Conservation (phyloP, 2,797 vertebrate genomes). For the Ctenochaetus hawaiiensis region DNA sequence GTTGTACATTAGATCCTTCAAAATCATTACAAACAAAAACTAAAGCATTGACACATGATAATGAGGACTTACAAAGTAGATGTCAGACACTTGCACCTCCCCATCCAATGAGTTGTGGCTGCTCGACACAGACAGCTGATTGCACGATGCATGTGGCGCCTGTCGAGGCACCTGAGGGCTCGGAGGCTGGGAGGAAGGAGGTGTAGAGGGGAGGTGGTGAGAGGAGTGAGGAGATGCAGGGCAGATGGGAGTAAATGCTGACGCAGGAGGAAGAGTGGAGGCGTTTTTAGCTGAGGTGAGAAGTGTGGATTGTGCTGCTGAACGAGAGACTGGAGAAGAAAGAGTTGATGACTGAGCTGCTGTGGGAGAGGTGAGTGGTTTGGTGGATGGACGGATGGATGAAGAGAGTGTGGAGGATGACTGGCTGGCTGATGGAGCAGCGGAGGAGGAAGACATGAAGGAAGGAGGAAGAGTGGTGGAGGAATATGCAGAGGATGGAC, state of each 20-base stretch:
- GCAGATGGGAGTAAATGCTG: slow-evolving; percentile 72
- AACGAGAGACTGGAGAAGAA: slow-evolving; percentile 16
- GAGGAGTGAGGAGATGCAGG: slow-evolving; percentile 47
- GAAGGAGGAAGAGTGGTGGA: slow-evolving; percentile 68
- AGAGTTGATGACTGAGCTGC: slow-evolving; percentile 41
- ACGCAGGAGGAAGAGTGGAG: slow-evolving; percentile 55
- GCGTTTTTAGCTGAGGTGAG: slow-evolving; percentile 9
- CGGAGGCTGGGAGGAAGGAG: slow-evolving; percentile 64
- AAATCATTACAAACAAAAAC: background rate
- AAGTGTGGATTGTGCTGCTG: slow-evolving; percentile 7
- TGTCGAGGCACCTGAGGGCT: slow-evolving; percentile 70
- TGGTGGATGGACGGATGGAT: slow-evolving; percentile 66
- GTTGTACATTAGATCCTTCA: background rate
- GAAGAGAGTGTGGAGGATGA: slow-evolving; percentile 61
- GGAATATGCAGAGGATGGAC: slow-evolving; percentile 41
- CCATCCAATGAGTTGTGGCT: slow-evolving; percentile 90
- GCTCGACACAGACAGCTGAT: slow-evolving; percentile 90
- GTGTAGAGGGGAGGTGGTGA: slow-evolving; percentile 61
- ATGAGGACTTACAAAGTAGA: slow-evolving; percentile 94
- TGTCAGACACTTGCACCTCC: slow-evolving; percentile 90
- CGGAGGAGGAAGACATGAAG: slow-evolving; percentile 49
- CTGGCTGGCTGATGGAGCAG: slow-evolving; percentile 35
- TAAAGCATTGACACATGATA: background rate
- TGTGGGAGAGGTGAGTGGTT: slow-evolving; percentile 59
- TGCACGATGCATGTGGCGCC: slow-evolving; percentile 75